A percentile compares a stretch with the other conserved stretches of the same genome.
Conservation (phyloP, 2,113 vertebrate genomes). For the Columba janthina region DNA sequence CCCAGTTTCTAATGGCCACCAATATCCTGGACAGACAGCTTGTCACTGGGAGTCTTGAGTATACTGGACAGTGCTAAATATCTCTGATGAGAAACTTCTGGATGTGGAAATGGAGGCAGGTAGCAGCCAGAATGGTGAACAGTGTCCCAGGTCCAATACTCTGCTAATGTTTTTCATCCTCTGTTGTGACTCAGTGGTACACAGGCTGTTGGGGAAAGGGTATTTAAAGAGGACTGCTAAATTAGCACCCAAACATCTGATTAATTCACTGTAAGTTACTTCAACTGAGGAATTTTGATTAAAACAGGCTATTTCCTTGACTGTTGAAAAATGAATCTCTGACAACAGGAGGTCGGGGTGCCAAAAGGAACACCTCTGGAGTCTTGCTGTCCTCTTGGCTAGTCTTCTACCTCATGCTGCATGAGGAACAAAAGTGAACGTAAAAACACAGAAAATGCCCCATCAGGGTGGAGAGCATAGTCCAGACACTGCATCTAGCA, state of each 20-base stretch:
- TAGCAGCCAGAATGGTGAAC: background rate
- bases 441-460: background rate
- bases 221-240: background rate
- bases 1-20: background rate
- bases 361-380: background rate
- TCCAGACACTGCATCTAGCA: background rate
- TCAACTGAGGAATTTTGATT: background rate
- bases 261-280: background rate
- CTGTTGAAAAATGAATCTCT: background rate
- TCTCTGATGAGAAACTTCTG: background rate
- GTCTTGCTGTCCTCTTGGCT: background rate
- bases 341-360: background rate
- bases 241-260: background rate
- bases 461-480: background rate
- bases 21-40: background rate
- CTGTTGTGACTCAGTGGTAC: background rate
- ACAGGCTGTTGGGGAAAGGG: background rate
- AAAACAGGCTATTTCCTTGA: background rate
- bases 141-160: background rate
- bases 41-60: background rate
- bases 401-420: background rate
- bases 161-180: background rate
- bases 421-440: background rate
- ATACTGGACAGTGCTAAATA: background rate
- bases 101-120: background rate